Conservation (phyloP, 1,140 invertebrate genomes). For the Pachyrhynchus sulphureomaculatus region DNA sequence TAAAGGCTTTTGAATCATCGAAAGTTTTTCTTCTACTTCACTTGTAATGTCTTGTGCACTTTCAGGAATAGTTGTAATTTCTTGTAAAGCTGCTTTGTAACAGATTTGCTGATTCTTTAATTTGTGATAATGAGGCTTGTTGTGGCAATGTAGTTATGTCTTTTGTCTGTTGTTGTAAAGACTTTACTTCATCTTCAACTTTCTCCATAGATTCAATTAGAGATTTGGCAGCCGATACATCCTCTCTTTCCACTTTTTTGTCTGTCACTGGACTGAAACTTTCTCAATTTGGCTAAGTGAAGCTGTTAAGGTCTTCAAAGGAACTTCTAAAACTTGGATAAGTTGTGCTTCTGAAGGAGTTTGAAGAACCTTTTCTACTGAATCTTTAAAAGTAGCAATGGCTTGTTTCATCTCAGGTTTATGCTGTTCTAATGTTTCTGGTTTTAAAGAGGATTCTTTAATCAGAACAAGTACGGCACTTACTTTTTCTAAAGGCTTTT, state of each 20-base stretch:
- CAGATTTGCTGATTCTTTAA: conserved; percentile 3
- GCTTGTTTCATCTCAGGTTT: conserved; percentile 1
- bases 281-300: not conserved
- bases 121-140: not conserved
- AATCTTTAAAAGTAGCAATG: conserved; percentile 6
- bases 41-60: not conserved
- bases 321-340: not conserved
- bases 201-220: conserved; percentile 1
- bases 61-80: not conserved
- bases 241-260: not conserved
- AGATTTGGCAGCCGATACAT: not conserved
- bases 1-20: conserved; percentile 3
- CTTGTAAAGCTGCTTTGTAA: conserved; percentile 3
- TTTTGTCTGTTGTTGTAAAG: not conserved
- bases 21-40: conserved; percentile 4
- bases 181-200: not conserved
- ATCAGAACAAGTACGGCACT: conserved; percentile 8
- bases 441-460: conserved; percentile 16
- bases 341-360: not conserved
- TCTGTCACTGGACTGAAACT: no score
- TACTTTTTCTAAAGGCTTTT: conserved; percentile 17
- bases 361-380: not conserved
- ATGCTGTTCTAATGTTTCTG: not conserved
- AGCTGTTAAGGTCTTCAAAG: not conserved
- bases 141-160: not conserved